These are phyloP conservation scores for Diaphora mendica DNA, from an alignment of 2,888 invertebrate species.

Conservation along the genomic window DNA sequence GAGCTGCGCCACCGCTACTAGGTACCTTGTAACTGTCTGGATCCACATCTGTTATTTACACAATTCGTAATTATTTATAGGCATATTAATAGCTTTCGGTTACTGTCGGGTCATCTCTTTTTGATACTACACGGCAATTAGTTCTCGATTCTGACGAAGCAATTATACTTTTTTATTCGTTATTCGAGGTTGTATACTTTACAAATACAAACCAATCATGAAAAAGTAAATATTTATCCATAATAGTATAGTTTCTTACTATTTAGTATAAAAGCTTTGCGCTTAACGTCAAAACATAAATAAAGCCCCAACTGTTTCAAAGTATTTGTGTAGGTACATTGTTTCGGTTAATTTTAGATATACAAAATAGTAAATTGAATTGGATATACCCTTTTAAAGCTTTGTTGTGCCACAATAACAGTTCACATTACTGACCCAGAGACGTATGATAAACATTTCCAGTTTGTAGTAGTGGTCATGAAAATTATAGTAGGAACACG, in stretches of 20 bases:
- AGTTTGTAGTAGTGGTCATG: not conserved
- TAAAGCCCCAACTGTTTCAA: not conserved
- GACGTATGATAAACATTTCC: not conserved
- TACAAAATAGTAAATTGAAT: not conserved
- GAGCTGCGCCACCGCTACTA: constrained; percentile 59
- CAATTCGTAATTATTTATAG: not conserved
- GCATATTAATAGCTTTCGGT: not conserved
- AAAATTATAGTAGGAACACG: not conserved
- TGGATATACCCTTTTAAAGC: not conserved
- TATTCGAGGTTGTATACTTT: too few relatives aligned
- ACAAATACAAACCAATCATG: not conserved
- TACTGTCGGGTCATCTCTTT: not conserved
- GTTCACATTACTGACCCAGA: not conserved
- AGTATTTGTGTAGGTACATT: not conserved
- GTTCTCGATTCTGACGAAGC: not conserved
- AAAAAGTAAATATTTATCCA: not conserved
- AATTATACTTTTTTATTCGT: not conserved
- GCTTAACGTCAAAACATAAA: not conserved
- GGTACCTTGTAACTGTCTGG: constrained; percentile 38
- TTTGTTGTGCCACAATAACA: not conserved
- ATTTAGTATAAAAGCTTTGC: not conserved
- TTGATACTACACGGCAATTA: not conserved
- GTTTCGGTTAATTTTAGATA: not conserved
- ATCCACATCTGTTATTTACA: constrained; percentile 29
- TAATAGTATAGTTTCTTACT: not conserved